phyloP scores from a whole-genome alignment of 2,113 vertebrate genomes.

The Notiomystis cincta region DNA sequence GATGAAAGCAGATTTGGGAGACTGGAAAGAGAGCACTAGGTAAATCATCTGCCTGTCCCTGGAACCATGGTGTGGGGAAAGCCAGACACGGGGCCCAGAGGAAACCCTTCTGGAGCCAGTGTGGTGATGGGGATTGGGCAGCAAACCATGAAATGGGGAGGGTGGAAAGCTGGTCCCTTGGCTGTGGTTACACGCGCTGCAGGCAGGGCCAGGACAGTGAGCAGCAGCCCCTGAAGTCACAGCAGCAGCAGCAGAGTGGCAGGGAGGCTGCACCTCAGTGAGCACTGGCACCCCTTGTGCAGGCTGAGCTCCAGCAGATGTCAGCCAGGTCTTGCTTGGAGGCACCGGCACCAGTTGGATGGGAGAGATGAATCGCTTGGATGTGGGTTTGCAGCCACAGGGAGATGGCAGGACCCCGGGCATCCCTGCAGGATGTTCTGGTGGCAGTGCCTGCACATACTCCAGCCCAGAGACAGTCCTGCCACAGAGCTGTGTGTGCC shows the following conservation, averaged over 20 bases:
- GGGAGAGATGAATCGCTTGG: background rate
- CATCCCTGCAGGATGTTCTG: background rate
- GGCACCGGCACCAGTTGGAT: background rate
- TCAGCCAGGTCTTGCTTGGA: background rate
- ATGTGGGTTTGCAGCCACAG: background rate
- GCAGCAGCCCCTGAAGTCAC: background rate
- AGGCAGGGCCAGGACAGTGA: background rate
- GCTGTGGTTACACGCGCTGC: background rate
- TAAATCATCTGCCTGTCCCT: background rate
- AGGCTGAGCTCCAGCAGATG: background rate
- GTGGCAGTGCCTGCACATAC: background rate
- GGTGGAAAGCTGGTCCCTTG: background rate
- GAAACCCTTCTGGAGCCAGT: background rate
- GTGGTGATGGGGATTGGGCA: fast-evolving
- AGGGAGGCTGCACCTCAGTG: background rate
- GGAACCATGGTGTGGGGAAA: background rate
- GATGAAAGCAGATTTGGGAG: constrained; percentile 98
- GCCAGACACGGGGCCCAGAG: background rate
- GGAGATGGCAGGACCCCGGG: fast-evolving
- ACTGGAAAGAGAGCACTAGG: constrained; percentile 76
- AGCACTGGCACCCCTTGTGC: background rate
- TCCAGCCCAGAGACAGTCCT: fast-evolving
- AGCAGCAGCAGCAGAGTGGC: background rate
- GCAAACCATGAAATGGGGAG: background rate
- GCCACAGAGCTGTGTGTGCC: background rate